Evolutionary conservation across 2,888 invertebrate genomes (phyloP).

Genomic region (Rhogogaster chlorosoma): DNA sequence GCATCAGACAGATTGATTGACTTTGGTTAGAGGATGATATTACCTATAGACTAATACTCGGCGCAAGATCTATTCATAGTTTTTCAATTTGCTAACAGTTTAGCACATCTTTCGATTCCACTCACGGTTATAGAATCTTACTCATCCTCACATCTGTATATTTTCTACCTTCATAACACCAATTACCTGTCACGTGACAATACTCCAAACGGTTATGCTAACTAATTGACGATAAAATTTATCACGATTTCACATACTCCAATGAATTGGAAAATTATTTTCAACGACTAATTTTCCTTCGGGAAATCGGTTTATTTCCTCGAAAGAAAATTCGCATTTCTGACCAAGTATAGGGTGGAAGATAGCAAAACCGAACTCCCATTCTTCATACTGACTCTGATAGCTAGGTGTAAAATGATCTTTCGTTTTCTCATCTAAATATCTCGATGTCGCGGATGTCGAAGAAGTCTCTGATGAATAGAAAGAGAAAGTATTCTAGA

Average conservation of each 20-base stretch:
- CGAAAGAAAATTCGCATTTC: too few species aligned
- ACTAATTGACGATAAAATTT: not conserved
- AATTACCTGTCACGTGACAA: too few species aligned
- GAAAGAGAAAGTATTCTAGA: not conserved
- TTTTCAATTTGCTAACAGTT: not conserved
- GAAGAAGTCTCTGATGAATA: not conserved
- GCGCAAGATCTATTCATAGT: constrained; percentile 13
- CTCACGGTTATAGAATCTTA: not conserved
- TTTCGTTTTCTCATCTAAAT: too few species aligned
- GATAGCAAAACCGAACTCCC: too few species aligned
- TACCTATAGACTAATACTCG: not conserved
- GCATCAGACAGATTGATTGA: not conserved
- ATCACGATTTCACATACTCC: too few species aligned
- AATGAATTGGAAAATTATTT: too few species aligned
- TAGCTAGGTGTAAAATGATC: too few species aligned
- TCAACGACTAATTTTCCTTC: too few species aligned
- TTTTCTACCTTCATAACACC: too few species aligned
- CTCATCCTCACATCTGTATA: not conserved
- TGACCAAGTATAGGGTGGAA: too few species aligned
- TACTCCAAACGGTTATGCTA: not conserved
- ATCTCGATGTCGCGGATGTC: not conserved
- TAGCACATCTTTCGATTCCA: constrained; percentile 9
- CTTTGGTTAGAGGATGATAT: not conserved
- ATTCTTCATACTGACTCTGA: too few species aligned
- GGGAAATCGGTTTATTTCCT: too few species aligned